Evolutionary conservation across 2,888 invertebrate genomes (phyloP).

Genomic region (Pyrocoelia pectoralis): DNA sequence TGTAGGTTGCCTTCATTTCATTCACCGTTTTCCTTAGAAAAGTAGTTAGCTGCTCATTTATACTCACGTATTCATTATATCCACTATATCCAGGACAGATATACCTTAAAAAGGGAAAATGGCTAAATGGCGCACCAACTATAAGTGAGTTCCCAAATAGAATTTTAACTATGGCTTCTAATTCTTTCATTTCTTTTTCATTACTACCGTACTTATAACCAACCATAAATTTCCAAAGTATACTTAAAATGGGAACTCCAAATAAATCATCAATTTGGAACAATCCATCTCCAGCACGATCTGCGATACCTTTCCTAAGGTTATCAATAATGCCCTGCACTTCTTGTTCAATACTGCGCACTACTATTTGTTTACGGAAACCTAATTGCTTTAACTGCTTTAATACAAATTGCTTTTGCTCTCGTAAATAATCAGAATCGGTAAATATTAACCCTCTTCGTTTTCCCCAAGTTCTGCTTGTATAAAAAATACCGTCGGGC

Average conservation of each 20-base stretch:
- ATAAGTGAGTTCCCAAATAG: constrained; percentile 80
- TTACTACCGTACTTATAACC: too few relatives aligned
- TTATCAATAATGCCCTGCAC: constrained; percentile 70
- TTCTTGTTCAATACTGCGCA: constrained; percentile 78
- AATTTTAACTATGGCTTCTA: constrained; percentile 71
- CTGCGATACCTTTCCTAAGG: constrained; percentile 57
- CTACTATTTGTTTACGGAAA: constrained; percentile 80
- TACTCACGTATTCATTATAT: constrained; percentile 75
- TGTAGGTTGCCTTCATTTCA: constrained; percentile 76
- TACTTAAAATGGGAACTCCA: too few relatives aligned
- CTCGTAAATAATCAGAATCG: constrained; percentile 70
- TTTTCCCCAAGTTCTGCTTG: constrained; percentile 78
- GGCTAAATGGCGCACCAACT: constrained; percentile 82
- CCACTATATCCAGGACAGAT: constrained; percentile 82
- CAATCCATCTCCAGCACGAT: too few relatives aligned
- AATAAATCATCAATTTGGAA: constrained; percentile 80
- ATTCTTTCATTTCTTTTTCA: constrained; percentile 70
- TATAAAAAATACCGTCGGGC: constrained; percentile 79
- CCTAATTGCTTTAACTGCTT: constrained; percentile 83
- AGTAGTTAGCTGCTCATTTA: constrained; percentile 75
- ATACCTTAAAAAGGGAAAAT: constrained; percentile 75
- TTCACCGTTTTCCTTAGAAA: constrained; percentile 76
- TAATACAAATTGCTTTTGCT: constrained; percentile 79
- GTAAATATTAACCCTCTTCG: constrained; percentile 73
- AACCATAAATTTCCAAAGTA: too few relatives aligned